Base-by-base conservation (phyloP, 2,797 vertebrate species). In the Danio jaintianensis region DNA sequence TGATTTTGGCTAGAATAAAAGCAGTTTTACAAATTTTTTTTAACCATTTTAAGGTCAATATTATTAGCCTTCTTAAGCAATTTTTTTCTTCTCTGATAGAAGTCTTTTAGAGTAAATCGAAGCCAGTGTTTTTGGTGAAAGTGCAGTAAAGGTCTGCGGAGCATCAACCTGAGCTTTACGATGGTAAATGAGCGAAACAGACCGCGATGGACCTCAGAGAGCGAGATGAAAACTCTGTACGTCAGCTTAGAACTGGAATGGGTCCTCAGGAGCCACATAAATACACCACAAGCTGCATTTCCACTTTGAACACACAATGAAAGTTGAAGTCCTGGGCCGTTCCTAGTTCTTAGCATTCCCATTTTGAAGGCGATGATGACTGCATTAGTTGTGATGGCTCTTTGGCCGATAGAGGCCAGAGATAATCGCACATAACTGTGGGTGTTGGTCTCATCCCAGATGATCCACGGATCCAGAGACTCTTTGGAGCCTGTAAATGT, bases 121-220 rank as follows among this genome's bases (percentile, higher is more conserved):
- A 50, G 43, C 45, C 6, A 75, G 69, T 18, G 15, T 84, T 82
- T 74, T 50, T 66, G 52, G 42, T 67, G 78, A 67, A 72, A 77
- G 55, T 82, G 75, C 29, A 53, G 53, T 62, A 47, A 80, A 18
- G 15, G 45, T 59, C 78, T 78, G 75, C 18, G n/a, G 70, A 79
- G 67, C 62, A 62, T 68, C 47, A 72, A 20, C 18, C 53, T 47
- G 22, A 82, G 67, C 68, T 77, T 82, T 82, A 77, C 42, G 29
- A 70, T 43, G 58, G 78, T 43, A 78, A 78, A 85, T 71, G 84
- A 85, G 84, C 43, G 66, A 81, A 85, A 82, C 82, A 84, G 82
- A 75, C 69, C 12, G 10, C 13, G 0, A 48, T 15, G 67, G 50
- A 47, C 50, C 43, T 64, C 20, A 62, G 29, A 73, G 43, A 53